These are phyloP conservation scores for Nycticryphes semicollaris DNA, from an alignment of 2,113 vertebrate genomes.

Conservation along the genomic window DNA sequence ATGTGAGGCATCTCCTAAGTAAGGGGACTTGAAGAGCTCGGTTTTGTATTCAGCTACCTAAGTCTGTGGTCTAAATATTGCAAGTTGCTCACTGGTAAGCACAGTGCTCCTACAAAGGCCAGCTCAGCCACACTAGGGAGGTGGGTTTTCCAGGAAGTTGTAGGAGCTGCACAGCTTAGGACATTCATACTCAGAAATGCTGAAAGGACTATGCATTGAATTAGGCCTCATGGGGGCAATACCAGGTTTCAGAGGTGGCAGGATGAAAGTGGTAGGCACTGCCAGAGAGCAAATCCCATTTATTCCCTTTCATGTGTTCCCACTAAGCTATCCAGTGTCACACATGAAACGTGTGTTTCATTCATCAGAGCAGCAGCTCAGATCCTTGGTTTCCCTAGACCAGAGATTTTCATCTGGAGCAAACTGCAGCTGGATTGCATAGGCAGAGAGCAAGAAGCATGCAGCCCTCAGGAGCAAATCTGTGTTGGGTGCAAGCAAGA, in stretches of 20 bases:
- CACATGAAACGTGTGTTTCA: background rate
- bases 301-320: background rate
- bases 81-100: background rate
- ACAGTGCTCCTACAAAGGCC: background rate
- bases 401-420: background rate
- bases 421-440: background rate
- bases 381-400: background rate
- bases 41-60: background rate
- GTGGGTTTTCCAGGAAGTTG: background rate
- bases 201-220: background rate
- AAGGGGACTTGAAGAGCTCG: background rate
- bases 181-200: background rate
- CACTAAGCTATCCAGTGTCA: background rate
- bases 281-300: background rate
- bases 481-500: background rate
- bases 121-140: background rate
- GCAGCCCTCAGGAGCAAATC: background rate
- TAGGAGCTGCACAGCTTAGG: background rate
- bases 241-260: background rate
- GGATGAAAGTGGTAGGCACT: background rate
- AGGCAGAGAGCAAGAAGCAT: background rate
- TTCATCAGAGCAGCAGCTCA: background rate
- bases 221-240: background rate
- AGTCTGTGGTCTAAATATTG: background rate
- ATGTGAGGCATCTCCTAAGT: background rate